phyloP scores from a whole-genome alignment of 2,888 invertebrate genomes.

The Zeuzera pyrina region DNA sequence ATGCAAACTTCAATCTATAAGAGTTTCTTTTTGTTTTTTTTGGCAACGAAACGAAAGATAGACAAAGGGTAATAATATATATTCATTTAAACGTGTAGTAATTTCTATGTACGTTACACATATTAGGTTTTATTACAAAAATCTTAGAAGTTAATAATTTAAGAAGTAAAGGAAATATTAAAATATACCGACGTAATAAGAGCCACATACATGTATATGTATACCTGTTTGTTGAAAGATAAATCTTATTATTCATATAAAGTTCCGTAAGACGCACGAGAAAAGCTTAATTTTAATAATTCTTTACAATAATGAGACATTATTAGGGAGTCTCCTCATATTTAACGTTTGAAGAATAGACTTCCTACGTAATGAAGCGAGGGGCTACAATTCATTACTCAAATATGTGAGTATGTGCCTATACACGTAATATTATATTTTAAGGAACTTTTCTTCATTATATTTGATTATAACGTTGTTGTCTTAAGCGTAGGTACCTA shows the following conservation, averaged over 20 bases:
- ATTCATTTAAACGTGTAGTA: no score
- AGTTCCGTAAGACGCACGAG: no score
- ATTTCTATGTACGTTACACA: no score
- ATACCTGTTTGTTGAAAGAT: neutral
- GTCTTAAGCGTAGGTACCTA: neutral
- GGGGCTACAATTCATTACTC: slow-evolving; percentile 39
- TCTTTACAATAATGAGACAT: slow-evolving; percentile 57
- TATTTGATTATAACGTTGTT: slow-evolving; percentile 4
- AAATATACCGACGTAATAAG: no score
- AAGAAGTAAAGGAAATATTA: no score
- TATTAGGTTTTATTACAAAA: no score
- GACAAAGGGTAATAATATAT: no score
- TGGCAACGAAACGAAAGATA: no score
- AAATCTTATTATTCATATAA: slow-evolving; percentile 7
- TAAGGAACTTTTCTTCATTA: slow-evolving; percentile 14
- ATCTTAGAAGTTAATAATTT: no score
- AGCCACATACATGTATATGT: no score
- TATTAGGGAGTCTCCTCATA: slow-evolving; percentile 50
- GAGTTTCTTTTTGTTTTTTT: no score
- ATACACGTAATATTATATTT: slow-evolving; percentile 18
- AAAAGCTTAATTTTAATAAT: slow-evolving; percentile 50
- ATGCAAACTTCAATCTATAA: no score
- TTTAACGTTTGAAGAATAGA: slow-evolving; percentile 61
- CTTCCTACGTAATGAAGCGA: slow-evolving; percentile 44
- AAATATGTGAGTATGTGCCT: slow-evolving; percentile 23